Conservation (phyloP, 2,888 invertebrate genomes). For the Sminthurides aquaticus region DNA sequence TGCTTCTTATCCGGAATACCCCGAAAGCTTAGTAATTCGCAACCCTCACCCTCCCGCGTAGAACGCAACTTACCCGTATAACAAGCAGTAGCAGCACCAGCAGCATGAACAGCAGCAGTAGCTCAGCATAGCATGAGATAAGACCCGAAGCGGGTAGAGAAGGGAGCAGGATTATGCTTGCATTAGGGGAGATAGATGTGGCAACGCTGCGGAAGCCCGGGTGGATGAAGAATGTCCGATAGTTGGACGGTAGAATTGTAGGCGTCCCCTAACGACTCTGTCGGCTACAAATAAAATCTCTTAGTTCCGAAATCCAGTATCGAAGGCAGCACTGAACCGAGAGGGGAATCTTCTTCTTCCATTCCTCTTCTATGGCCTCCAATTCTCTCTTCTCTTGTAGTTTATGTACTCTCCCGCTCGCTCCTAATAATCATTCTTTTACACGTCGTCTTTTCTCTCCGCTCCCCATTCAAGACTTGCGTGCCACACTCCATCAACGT, state of each 20-base stretch:
- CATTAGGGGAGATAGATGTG: no score
- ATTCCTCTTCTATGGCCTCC: neutral
- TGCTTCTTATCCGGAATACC: no score
- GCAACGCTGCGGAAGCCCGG: neutral
- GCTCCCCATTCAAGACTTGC: conserved; percentile 15
- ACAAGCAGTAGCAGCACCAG: no score
- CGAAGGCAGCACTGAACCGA: conserved; percentile 38
- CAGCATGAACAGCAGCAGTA: no score
- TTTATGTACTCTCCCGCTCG: conserved; percentile 28
- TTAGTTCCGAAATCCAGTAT: conserved; percentile 29
- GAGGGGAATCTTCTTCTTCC: neutral
- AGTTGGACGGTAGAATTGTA: conserved; percentile 32
- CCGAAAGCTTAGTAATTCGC: no score
- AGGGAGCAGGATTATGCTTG: no score
- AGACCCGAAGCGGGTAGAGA: no score
- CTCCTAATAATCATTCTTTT: conserved; percentile 10
- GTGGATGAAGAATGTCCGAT: conserved; percentile 7
- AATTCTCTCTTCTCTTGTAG: neutral
- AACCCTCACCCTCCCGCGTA: no score
- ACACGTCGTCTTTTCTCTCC: conserved; percentile 1
- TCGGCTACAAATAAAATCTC: conserved; percentile 31
- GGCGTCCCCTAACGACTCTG: conserved; percentile 42
- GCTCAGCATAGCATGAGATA: no score
- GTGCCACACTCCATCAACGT: conserved; percentile 20
- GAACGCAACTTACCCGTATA: no score